phyloP scores from a whole-genome alignment of 2,113 vertebrate genomes.

The Hydropotes inermis region DNA sequence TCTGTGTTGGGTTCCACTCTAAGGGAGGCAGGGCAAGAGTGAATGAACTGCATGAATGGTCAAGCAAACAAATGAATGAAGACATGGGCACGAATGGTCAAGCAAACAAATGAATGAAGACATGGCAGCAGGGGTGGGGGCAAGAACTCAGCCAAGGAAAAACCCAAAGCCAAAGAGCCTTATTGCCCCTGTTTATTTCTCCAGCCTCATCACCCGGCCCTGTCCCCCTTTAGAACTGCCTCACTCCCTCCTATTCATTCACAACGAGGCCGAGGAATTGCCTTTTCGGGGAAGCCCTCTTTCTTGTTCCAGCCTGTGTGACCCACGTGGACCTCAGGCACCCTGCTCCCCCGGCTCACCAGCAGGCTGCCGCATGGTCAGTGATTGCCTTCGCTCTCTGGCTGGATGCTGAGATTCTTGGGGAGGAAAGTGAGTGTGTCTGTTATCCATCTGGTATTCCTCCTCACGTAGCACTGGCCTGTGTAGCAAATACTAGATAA shows the following conservation, averaged over 20 bases:
- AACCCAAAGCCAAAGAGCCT: background rate
- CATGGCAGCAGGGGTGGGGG: rapidly evolving
- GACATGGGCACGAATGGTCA: background rate
- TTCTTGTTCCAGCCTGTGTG: background rate
- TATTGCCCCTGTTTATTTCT: background rate
- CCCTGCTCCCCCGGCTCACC: background rate
- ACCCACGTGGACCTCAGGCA: background rate
- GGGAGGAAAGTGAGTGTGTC: background rate
- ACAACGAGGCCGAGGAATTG: rapidly evolving
- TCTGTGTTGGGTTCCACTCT: background rate
- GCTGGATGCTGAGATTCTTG: background rate
- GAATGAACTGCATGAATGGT: background rate
- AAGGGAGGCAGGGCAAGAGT: background rate
- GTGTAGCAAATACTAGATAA: background rate
- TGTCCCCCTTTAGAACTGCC: background rate
- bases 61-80: background rate
- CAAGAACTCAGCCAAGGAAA: background rate
- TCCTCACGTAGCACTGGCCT: background rate
- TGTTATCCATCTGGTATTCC: background rate
- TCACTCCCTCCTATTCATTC: background rate
- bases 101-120: background rate
- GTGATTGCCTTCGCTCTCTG: background rate
- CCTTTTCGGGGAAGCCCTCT: constrained; percentile 5
- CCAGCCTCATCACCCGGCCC: background rate
- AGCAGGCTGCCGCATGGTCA: rapidly evolving